A percentile compares a stretch with the other conserved stretches of the same genome.
These are phyloP conservation scores for Nannoperca obscura DNA, from an alignment of 2,797 vertebrate species.

Conservation along the genomic window DNA sequence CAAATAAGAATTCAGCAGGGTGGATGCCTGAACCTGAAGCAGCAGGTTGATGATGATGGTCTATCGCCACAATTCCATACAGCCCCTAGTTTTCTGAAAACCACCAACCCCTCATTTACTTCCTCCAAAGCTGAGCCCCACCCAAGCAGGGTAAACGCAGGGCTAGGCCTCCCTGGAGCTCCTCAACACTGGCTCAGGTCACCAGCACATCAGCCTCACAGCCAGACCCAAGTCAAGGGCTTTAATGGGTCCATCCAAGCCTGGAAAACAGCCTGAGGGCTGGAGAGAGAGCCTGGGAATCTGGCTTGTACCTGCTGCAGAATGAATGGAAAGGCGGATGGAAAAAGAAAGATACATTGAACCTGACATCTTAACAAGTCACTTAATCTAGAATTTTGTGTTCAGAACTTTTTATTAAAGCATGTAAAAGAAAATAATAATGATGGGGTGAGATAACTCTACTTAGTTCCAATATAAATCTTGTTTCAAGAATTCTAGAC, in stretches of 20 bases:
- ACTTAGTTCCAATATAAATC: slow-evolving; percentile 55
- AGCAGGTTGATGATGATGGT: slow-evolving; percentile 1
- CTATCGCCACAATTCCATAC: neutral
- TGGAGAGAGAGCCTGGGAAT: slow-evolving; percentile 44
- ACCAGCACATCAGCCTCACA: slow-evolving; percentile 56
- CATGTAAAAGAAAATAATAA: slow-evolving; percentile 29
- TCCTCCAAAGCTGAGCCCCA: slow-evolving; percentile 46
- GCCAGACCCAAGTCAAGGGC: slow-evolving; percentile 53
- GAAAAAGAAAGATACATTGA: slow-evolving; percentile 32
- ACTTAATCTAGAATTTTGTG: slow-evolving; percentile 45
- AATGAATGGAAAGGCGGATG: slow-evolving; percentile 21
- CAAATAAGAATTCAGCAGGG: neutral
- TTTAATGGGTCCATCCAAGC: slow-evolving; percentile 41
- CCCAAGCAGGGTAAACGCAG: slow-evolving; percentile 39
- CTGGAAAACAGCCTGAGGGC: slow-evolving; percentile 50
- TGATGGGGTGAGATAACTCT: slow-evolving; percentile 55
- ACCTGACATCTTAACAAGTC: slow-evolving; percentile 44
- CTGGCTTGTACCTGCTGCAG: slow-evolving; percentile 34
- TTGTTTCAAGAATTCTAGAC: slow-evolving; percentile 23
- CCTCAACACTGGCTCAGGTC: slow-evolving; percentile 61
- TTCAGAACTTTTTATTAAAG: slow-evolving; percentile 19
- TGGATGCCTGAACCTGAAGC: neutral
- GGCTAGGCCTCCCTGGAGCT: slow-evolving; percentile 53
- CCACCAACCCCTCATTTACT: slow-evolving; percentile 10
- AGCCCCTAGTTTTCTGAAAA: slow-evolving; percentile 18